Percentiles rank a stretch among this genome's conserved stretches.
phyloP scores from a whole-genome alignment of 1,140 invertebrate species.

The Drusus annulatus region DNA sequence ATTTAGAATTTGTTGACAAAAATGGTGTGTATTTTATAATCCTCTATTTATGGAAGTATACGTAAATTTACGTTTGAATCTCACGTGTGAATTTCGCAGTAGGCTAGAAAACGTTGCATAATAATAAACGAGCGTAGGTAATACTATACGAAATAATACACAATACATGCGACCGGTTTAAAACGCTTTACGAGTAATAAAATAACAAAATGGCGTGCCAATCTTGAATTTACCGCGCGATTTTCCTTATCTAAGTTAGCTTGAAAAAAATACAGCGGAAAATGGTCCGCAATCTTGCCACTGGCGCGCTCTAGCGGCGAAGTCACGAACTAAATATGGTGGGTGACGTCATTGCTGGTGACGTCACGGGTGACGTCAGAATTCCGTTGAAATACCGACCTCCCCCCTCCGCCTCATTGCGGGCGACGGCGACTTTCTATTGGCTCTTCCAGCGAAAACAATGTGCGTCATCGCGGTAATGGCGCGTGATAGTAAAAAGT shows the following conservation, averaged over 20 bases:
- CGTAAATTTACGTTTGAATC: no score
- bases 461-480: constrained; percentile 41
- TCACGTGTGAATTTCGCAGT: no score
- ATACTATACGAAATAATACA: no score
- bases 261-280: constrained; percentile 2
- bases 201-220: not conserved
- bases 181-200: not conserved
- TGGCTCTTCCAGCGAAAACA: constrained; percentile 44
- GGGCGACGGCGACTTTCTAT: constrained; percentile 37
- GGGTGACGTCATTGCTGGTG: constrained; percentile 38
- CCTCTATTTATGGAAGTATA: no score
- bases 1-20: no score
- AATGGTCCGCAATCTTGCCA: not conserved
- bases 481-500: constrained; percentile 36
- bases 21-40: no score
- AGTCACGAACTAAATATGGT: constrained; percentile 33
- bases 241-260: constrained; percentile 13
- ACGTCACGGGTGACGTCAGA: constrained; percentile 47
- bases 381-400: constrained; percentile 32
- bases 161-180: not conserved
- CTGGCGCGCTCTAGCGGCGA: constrained; percentile 30
- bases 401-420: not conserved
- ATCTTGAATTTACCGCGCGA: constrained; percentile 28
- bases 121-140: no score
- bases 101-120: no score